These are phyloP conservation scores for Epinephelus moara DNA, from an alignment of 2,113 vertebrate species.

Conservation along the genomic window DNA sequence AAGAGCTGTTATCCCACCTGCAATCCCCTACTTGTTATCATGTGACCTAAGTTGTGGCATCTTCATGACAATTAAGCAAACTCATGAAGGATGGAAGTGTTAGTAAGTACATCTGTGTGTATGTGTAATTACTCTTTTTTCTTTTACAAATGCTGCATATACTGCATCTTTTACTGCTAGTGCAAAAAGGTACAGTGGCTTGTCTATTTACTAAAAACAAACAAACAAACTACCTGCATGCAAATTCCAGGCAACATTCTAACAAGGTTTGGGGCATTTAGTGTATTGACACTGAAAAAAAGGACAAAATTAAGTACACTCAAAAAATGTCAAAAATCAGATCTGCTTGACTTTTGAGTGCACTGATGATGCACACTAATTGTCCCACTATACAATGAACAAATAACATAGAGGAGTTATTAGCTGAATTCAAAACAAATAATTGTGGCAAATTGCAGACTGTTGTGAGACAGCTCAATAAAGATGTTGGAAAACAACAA, in stretches of 20 bases:
- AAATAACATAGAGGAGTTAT: background rate
- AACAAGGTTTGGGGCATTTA: background rate
- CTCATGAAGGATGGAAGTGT: background rate
- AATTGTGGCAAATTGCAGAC: background rate
- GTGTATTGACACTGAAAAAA: no score
- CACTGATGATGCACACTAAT: background rate
- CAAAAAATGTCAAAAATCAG: background rate
- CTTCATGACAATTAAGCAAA: background rate
- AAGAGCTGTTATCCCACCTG: background rate
- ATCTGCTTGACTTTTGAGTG: background rate
- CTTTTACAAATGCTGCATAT: no score
- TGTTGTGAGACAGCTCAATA: background rate
- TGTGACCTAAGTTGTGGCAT: background rate
- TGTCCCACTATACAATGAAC: background rate
- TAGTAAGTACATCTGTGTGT: background rate
- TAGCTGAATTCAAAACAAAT: background rate
- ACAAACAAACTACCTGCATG: no score
- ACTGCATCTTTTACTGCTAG: no score
- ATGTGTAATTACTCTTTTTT: no score
- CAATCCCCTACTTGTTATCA: background rate
- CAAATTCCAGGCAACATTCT: background rate
- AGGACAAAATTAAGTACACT: background rate
- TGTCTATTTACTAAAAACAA: no score
- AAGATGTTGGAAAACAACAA: background rate
- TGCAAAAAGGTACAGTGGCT: no score